A percentile compares a stretch with the other conserved stretches of the same genome.
phyloP scores from a whole-genome alignment of 2,888 invertebrate species.

The Abrostola tripartita region DNA sequence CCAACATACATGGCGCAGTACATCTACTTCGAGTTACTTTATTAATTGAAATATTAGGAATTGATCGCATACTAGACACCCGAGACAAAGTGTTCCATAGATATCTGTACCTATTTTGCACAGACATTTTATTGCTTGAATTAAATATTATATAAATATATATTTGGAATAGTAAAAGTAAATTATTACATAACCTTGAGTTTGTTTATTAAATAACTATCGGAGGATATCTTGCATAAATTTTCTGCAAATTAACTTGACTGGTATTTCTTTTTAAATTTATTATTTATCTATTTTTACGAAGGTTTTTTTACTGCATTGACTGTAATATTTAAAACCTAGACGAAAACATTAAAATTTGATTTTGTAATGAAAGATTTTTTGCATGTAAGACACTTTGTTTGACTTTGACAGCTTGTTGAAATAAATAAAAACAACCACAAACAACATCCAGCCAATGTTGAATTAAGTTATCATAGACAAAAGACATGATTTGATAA shows the following conservation, averaged over 20 bases:
- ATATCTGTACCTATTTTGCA: slow-evolving; percentile 59
- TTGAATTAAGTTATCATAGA: too few species aligned
- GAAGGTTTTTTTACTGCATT: not conserved
- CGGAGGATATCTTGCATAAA: not conserved
- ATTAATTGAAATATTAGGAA: slow-evolving; percentile 32
- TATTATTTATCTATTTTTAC: not conserved
- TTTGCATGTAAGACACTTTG: not conserved
- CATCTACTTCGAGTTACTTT: slow-evolving; percentile 31
- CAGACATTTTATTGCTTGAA: slow-evolving; percentile 60
- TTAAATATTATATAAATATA: not conserved
- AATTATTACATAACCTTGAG: slow-evolving; percentile 32
- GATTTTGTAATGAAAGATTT: not conserved
- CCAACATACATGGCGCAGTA: slow-evolving; percentile 68
- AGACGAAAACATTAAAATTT: slow-evolving; percentile 3
- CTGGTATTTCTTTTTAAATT: not conserved
- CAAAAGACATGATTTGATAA: too few species aligned
- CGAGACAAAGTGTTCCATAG: slow-evolving; percentile 66
- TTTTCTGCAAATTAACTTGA: not conserved
- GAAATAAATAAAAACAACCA: too few species aligned
- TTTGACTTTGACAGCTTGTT: not conserved
- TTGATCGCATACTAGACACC: slow-evolving; percentile 54
- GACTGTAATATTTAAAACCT: not conserved
- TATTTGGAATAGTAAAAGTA: not conserved
- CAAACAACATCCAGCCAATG: too few species aligned
- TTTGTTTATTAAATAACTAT: not conserved